Conservation (phyloP, 2,888 invertebrate genomes). For the Anodontia alba region DNA sequence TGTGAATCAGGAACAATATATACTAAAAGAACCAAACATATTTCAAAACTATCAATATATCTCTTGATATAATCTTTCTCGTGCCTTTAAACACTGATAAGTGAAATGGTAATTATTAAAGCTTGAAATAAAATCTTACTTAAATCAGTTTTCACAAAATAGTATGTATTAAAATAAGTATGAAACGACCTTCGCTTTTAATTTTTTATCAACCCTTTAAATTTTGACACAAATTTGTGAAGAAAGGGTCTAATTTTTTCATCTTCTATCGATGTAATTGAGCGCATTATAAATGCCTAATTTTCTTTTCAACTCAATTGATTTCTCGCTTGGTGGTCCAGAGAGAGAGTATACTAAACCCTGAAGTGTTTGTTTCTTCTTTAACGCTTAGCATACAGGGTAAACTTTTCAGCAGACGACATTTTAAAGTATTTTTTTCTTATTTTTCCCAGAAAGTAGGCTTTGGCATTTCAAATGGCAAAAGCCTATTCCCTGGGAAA, state of each 20-base stretch:
- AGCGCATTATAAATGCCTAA: conserved; percentile 24
- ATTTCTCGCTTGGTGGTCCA: conserved; percentile 10
- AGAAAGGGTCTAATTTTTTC: conserved; percentile 4
- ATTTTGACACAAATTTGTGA: conserved; percentile 7
- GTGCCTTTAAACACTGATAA: neutral
- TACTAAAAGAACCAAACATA: neutral
- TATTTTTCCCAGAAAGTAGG: too few relatives aligned
- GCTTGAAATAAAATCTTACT: conserved; percentile 13
- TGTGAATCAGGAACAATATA: neutral
- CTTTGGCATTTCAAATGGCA: too few relatives aligned
- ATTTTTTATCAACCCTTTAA: conserved; percentile 12
- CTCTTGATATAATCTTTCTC: neutral
- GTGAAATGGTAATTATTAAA: conserved; percentile 22
- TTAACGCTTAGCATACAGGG: too few relatives aligned
- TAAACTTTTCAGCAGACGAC: too few relatives aligned
- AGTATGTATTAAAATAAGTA: neutral
- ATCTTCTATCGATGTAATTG: conserved; percentile 11
- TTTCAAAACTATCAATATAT: neutral
- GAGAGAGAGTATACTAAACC: neutral
- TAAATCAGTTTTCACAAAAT: neutral
- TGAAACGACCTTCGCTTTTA: neutral
- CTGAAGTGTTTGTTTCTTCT: conserved; percentile 8
- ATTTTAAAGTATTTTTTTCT: too few relatives aligned
- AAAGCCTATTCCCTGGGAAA: too few relatives aligned
- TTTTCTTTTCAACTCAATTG: conserved; percentile 19